phyloP scores from a whole-genome alignment of 92 coral and sea anemone species.

The Desmophyllum pertusum region DNA sequence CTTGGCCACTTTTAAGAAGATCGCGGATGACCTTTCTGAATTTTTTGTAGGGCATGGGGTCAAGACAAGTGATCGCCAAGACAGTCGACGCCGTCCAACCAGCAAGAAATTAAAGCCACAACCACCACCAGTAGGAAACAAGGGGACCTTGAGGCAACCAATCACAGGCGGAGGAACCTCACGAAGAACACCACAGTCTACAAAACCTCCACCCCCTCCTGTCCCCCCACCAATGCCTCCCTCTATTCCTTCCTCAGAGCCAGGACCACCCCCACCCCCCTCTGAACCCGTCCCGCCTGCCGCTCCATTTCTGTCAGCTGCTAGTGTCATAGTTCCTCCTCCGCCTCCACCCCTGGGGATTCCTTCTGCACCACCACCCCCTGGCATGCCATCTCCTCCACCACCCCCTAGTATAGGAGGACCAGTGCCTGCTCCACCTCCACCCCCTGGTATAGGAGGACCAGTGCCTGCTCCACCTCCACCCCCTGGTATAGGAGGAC shows the following conservation, averaged over 20 bases:
- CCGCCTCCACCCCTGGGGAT: slow-evolving; percentile 81
- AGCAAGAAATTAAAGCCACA: slow-evolving; percentile 64
- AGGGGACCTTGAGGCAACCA: slow-evolving; percentile 14
- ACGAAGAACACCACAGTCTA: slow-evolving; percentile 58
- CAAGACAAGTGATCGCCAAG: slow-evolving; percentile 59
- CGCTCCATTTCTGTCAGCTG: slow-evolving; percentile 57
- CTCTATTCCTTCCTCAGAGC: slow-evolving; percentile 69
- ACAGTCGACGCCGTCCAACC: slow-evolving; percentile 51
- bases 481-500: slow-evolving; percentile 20
- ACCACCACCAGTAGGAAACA: slow-evolving; percentile 4
- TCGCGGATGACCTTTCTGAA: neutral
- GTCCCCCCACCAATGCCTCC: slow-evolving; percentile 93
- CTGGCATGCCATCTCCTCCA: slow-evolving; percentile 29
- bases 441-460: no score
- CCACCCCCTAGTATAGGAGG: slow-evolving; percentile 40
- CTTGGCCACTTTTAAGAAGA: neutral
- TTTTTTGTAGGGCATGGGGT: slow-evolving; percentile 77
- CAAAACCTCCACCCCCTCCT: slow-evolving; percentile 81
- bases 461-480: slow-evolving; percentile 31
- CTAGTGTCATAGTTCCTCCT: slow-evolving; percentile 72
- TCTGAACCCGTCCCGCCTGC: slow-evolving; percentile 54
- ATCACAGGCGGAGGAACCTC: slow-evolving; percentile 31
- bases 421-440: slow-evolving; percentile 47
- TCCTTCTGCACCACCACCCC: slow-evolving; percentile 52
- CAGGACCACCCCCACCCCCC: slow-evolving; percentile 60